Conservation (phyloP, 2,113 vertebrate genomes). For the Bucco capensis region DNA sequence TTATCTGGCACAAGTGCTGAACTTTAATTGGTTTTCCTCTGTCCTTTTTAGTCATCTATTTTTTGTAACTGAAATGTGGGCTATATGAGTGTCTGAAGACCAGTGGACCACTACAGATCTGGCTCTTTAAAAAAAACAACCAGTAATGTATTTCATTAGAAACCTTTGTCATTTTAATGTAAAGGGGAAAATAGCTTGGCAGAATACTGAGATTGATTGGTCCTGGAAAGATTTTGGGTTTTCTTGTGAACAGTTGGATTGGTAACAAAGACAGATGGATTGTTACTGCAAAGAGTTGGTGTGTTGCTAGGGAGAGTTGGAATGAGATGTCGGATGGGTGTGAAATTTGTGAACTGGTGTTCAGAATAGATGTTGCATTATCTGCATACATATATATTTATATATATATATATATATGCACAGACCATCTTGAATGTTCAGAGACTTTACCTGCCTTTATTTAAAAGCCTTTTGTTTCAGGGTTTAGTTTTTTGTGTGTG, state of each 20-base stretch:
- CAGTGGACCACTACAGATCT: not conserved
- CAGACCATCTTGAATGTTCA: no score
- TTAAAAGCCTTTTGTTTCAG: no score
- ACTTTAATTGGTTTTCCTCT: not conserved
- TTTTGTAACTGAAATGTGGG: not conserved
- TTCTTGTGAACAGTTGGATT: conserved; percentile 54
- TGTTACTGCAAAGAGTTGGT: conserved; percentile 5
- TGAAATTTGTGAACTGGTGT: not conserved
- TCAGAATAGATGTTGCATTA: not conserved
- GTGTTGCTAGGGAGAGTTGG: conserved; percentile 52
- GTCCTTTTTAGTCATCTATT: not conserved
- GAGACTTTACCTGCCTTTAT: no score
- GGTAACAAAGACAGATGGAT: conserved; percentile 42
- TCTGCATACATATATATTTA: not conserved
- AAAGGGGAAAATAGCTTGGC: not conserved
- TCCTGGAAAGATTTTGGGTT: conserved; percentile 53
- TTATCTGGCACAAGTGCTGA: not conserved
- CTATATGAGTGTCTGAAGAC: not conserved
- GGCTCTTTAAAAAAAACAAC: not conserved
- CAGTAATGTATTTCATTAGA: conserved; percentile 3
- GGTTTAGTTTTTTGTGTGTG: no score
- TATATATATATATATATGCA: not conserved
- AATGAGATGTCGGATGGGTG: not conserved
- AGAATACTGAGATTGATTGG: conserved; percentile 30
- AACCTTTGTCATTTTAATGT: not conserved